Conservation (phyloP, 2,113 vertebrate species). For the Silurus meridionalis region DNA sequence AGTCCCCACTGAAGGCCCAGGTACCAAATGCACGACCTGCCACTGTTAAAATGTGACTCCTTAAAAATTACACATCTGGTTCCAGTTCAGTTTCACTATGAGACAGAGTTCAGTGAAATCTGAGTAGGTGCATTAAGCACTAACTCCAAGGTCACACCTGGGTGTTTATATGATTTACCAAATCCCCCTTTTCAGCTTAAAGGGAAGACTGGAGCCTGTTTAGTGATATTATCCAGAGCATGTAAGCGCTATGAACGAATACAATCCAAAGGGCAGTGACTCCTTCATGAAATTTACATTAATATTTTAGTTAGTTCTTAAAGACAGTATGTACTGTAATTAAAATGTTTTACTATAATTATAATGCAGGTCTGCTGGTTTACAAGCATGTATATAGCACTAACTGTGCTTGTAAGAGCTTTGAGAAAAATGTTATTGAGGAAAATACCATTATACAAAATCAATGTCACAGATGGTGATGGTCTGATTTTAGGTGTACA, state of each 20-base stretch:
- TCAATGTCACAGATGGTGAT: not conserved
- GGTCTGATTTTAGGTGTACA: not conserved
- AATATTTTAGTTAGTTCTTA: not conserved
- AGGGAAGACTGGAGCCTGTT: constrained; percentile 2
- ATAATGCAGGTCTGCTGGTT: not conserved
- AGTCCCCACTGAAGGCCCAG: too few species aligned
- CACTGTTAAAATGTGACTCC: not conserved
- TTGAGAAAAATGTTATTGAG: not conserved
- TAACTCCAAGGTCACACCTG: constrained; percentile 26
- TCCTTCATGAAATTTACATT: not conserved
- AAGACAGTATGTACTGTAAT: not conserved
- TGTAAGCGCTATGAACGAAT: constrained; percentile 4
- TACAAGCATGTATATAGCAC: not conserved
- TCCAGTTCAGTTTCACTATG: constrained; percentile 15
- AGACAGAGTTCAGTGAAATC: constrained; percentile 16
- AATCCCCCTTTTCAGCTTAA: not conserved
- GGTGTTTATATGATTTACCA: constrained; percentile 19
- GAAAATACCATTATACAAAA: not conserved
- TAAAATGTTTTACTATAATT: not conserved
- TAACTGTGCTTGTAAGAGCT: not conserved
- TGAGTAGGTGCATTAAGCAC: constrained; percentile 3
- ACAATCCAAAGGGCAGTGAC: not conserved
- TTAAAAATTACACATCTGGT: not conserved
- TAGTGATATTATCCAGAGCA: not conserved
- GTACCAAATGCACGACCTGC: too few species aligned